These are phyloP conservation scores for Noctuana brunneofusca DNA, from an alignment of 2,888 invertebrate genomes.

Conservation along the genomic window DNA sequence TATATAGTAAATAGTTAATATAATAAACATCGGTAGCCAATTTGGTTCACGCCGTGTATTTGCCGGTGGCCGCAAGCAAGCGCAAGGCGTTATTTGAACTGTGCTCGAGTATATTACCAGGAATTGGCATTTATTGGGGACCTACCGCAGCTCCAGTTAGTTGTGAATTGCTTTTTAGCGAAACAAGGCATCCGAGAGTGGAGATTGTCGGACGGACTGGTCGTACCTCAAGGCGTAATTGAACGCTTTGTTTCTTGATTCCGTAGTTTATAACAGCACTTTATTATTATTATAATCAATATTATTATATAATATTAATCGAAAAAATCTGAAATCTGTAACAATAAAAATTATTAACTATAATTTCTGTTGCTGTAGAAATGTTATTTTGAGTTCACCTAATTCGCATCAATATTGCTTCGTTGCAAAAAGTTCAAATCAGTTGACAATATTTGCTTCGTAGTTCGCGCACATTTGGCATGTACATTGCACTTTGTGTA, in stretches of 20 bases:
- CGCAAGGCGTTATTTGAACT: slow-evolving; percentile 20
- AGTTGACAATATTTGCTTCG: no score
- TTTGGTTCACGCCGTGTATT: not conserved
- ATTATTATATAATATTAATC: no score
- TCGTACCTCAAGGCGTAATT: slow-evolving; percentile 7
- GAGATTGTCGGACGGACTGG: not conserved
- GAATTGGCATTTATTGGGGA: slow-evolving; percentile 25
- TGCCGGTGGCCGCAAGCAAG: slow-evolving; percentile 13
- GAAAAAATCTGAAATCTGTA: no score
- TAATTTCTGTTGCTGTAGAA: no score
- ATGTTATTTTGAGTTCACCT: no score
- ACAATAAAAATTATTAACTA: no score
- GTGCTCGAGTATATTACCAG: slow-evolving; percentile 22
- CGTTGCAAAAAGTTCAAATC: no score
- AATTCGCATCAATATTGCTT: no score
- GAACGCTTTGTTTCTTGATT: not conserved
- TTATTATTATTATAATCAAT: no score
- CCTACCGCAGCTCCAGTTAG: slow-evolving; percentile 11
- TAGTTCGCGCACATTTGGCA: not conserved
- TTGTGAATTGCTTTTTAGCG: slow-evolving; percentile 22
- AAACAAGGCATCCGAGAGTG: slow-evolving; percentile 10
- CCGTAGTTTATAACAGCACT: not conserved
- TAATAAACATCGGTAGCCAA: slow-evolving; percentile 12
- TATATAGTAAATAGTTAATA: slow-evolving; percentile 1
- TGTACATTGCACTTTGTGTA: not conserved